phyloP scores from a whole-genome alignment of 1,140 invertebrate genomes.

The Drosophila truncata region DNA sequence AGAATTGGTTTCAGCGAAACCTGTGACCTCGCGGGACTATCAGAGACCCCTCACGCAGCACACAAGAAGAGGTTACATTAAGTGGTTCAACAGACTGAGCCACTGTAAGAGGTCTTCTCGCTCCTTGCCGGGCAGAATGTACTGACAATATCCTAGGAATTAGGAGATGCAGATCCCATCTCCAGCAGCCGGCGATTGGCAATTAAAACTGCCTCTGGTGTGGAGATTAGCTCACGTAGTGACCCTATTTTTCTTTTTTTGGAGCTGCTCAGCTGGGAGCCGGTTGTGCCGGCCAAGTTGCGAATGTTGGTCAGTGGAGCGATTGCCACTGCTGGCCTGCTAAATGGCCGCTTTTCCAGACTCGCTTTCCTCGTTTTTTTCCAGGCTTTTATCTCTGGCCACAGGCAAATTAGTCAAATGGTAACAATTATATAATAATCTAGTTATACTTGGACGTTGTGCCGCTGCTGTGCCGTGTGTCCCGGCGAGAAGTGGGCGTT shows the following conservation, averaged over 20 bases:
- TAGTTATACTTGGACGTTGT: constrained; percentile 43
- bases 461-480: constrained; percentile 16
- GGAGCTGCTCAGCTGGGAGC: constrained; percentile 33
- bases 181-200: constrained; percentile 47
- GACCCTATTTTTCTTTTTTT: constrained; percentile 59
- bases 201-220: constrained; percentile 70
- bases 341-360: constrained; percentile 46
- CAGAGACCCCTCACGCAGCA: constrained; percentile 16
- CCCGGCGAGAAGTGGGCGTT: constrained; percentile 73
- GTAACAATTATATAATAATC: constrained; percentile 77
- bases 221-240: constrained; percentile 63
- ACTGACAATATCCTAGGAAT: constrained; percentile 2
- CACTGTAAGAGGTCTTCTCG: constrained; percentile 16
- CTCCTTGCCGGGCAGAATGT: constrained; percentile 1
- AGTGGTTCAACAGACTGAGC: constrained; percentile 27
- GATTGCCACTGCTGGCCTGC: constrained; percentile 45
- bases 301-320: constrained; percentile 71
- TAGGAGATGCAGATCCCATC: constrained; percentile 1
- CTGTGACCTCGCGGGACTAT: neutral
- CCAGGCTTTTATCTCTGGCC: constrained; percentile 26
- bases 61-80: constrained; percentile 25
- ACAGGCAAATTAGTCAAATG: constrained; percentile 75
- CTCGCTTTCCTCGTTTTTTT: constrained; percentile 44
- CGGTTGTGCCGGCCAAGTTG: constrained; percentile 39
- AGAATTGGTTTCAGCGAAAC: neutral